phyloP scores from a whole-genome alignment of 2,797 vertebrate species.

The Carduelis carduelis region DNA sequence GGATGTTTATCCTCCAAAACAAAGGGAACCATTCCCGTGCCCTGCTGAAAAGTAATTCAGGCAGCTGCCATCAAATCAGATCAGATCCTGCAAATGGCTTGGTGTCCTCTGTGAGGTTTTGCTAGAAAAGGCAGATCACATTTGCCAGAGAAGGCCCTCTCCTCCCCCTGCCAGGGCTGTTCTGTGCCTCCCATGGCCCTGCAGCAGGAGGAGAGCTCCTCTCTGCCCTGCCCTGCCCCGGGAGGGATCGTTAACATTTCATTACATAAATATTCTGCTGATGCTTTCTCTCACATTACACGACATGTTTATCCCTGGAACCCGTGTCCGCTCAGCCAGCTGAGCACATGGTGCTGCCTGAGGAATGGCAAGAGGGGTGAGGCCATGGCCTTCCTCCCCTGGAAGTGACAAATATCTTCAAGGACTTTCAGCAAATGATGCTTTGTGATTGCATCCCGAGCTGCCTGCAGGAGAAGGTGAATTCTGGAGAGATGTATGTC shows the following conservation, averaged over 20 bases:
- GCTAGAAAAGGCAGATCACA: background rate
- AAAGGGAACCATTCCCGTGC: background rate
- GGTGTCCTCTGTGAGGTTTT: background rate
- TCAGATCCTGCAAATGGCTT: background rate
- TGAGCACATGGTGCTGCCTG: rapidly evolving
- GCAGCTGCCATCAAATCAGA: background rate
- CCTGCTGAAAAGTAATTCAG: background rate
- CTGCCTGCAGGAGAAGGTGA: background rate
- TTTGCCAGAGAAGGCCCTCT: background rate
- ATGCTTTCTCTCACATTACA: slow-evolving; percentile 5
- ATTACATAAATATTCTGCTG: slow-evolving; percentile 5
- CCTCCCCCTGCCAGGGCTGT: rapidly evolving
- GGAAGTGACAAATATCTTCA: background rate
- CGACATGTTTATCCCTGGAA: background rate
- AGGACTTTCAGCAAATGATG: background rate
- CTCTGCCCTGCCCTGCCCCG: background rate
- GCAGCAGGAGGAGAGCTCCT: background rate
- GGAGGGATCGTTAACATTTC: background rate
- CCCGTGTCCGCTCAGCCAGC: background rate
- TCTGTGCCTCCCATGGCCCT: background rate
- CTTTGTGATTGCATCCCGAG: background rate
- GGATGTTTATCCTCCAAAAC: background rate
- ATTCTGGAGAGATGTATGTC: background rate
- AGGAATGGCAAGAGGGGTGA: background rate
- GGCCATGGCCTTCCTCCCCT: background rate